Percentiles rank a stretch among this genome's conserved stretches.
phyloP scores from a whole-genome alignment of 1,140 invertebrate species.

The Brachionus rotundiformis region DNA sequence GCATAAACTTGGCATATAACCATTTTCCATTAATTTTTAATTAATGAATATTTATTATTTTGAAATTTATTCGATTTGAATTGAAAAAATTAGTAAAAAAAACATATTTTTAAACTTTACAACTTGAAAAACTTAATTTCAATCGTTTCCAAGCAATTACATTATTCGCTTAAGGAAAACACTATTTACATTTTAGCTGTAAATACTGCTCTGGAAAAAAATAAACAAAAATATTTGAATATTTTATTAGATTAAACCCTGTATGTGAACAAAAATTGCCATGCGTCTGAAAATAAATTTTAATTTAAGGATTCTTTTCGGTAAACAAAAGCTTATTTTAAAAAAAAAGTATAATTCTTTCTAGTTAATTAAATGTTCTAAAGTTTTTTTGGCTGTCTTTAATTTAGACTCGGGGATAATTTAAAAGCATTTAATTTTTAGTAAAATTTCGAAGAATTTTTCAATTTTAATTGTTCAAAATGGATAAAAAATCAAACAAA shows the following conservation, averaged over 20 bases:
- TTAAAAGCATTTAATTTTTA: neutral
- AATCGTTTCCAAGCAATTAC: conserved; percentile 43
- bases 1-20: neutral
- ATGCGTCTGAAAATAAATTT: conserved; percentile 1
- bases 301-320: neutral
- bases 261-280: neutral
- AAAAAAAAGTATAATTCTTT: neutral
- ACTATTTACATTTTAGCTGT: neutral
- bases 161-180: conserved; percentile 11
- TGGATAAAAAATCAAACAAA: conserved; percentile 25
- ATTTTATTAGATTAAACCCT: conserved; percentile 17
- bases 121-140: neutral
- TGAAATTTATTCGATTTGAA: too few species aligned
- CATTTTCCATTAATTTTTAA: neutral
- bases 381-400: neutral
- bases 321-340: neutral
- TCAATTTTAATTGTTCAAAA: neutral
- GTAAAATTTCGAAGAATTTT: neutral
- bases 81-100: neutral
- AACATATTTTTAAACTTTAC: conserved; percentile 4
- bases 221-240: conserved; percentile 9
- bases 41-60: neutral
- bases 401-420: neutral
- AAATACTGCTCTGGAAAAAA: neutral
- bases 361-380: conserved; percentile 4